Base-by-base conservation (phyloP, 2,797 vertebrate species). In the Enoplosus armatus region DNA sequence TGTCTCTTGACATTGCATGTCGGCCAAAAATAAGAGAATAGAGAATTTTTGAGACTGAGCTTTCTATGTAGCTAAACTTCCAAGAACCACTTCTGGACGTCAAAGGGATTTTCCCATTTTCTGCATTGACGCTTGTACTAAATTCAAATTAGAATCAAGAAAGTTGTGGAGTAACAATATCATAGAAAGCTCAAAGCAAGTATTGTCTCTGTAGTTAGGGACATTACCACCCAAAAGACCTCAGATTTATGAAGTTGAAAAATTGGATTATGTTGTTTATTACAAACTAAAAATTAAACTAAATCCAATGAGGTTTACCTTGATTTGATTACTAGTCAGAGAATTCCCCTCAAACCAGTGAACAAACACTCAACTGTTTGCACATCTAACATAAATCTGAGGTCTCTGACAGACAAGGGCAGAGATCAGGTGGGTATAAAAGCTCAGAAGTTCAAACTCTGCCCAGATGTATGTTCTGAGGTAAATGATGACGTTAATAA, bases 341-440 rank as follows among this genome's bases (percentile, higher is more conserved):
- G n/a, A 31, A 65, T 61, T 37, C 47, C 20, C n/a, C 33, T 24
- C 2, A 22, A 58, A 47, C 10, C 47, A 26, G 11, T 55, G 26
- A 14, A 9, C 54, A 53, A 48, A 72, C 7, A 59, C 20, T 10
- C 8, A 41, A 47, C 3, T 20, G 16, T 20, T 75, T 39, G n/a
- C 8, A 59, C 26, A 89, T 93, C 86, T 59, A 12, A 68, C 82
- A 94, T 96, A 96, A 96, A 95, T 96, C 94, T 96, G 96, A 96
- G 95, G 96, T 95, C 95, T 95, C 93, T 93, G 83, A 59, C 94
- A 96, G 94, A 82, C 78, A 79, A 88, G 84, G 84, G 83, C 87
- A 90, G 85, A 80, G 78, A 85, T 72, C 94, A 92, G 98, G 98
- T 99, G 97, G 97, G 98, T 99, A 97, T 94, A 90, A 93, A 94